Base-by-base conservation (phyloP, 1,140 invertebrate species). In the Conopomorpha cramerella region DNA sequence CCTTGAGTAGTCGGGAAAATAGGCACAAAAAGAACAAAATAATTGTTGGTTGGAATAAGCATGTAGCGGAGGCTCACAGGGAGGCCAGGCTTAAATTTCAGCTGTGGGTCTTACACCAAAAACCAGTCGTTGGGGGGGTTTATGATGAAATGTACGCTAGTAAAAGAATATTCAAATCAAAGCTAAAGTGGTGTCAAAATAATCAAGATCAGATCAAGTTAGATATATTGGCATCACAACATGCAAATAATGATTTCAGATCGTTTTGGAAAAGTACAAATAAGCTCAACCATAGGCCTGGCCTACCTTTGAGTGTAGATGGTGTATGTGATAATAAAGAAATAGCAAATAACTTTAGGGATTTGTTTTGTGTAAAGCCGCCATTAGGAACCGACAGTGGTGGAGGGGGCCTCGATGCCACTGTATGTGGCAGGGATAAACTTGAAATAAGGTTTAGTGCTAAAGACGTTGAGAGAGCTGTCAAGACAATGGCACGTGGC, bases 41-140 rank as follows among this genome's bases (percentile, higher is more conserved):
- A 8, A 17, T 36, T 2, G n/a, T n/a, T 17, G 34, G 34, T 4
- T 36, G 34, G 34, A 36, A 36, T 12, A 29, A 36, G 8, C 34
- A 36, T 16, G 34, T 36, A 7, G 3, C 25, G 8, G 34, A 11
- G 8, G 25, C 34, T 28, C 34, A 36, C 15, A n/a, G 25, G 34
- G 27, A 28, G 13, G 34, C 34, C 10, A 28, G 34, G 16, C 15
- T 14, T 17, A 16, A 17, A 2, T 36, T 28, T 36, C 10, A n/a
- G n/a, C 2, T 3, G 2, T 36, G 34, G 34, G n/a, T 16, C 2
- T 17, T 17, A 8, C 10, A 17, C 12, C 15, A 12, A 25, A n/a
- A 14, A 12, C 34, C 26, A 4, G 16, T 3, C 6, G 6, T 4
- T 15, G 34, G 26, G 3, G 2, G 8, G 2, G 2, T 29, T n/a